Percentiles rank a stretch among this genome's conserved stretches.
Conservation (phyloP, 2,113 vertebrate species). For the Sprattus sprattus region DNA sequence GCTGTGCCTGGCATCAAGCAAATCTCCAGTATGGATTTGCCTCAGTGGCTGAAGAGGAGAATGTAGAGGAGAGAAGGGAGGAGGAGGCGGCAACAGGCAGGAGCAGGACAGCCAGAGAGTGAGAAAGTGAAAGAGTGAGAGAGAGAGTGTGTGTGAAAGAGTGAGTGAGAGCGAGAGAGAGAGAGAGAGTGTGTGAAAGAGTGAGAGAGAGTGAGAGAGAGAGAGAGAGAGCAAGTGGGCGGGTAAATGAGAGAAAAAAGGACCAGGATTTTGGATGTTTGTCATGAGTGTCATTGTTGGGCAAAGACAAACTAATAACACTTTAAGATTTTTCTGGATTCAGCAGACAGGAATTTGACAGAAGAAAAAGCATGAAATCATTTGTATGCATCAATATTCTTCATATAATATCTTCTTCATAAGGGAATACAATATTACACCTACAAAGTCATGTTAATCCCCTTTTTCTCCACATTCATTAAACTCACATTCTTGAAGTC, state of each 20-base stretch:
- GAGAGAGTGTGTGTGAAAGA: too few species aligned
- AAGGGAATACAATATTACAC: background rate
- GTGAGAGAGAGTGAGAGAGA: background rate
- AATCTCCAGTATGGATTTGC: constrained; percentile 57
- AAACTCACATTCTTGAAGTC: constrained; percentile 92
- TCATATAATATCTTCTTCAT: background rate
- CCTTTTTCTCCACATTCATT: background rate
- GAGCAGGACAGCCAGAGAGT: background rate
- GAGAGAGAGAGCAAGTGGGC: background rate
- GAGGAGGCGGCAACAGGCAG: constrained; percentile 32
- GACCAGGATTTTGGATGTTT: too few species aligned
- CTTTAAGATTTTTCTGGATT: background rate
- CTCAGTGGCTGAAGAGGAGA: constrained; percentile 51
- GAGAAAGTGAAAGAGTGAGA: background rate
- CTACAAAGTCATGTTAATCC: background rate
- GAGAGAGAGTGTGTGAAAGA: background rate
- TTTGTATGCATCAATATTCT: background rate
- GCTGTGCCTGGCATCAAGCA: constrained; percentile 55
- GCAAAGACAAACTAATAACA: background rate
- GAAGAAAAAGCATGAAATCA: background rate
- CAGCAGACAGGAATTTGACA: background rate
- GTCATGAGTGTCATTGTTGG: too few species aligned
- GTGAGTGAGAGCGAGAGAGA: background rate
- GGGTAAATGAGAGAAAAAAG: background rate
- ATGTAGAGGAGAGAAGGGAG: constrained; percentile 39